Conservation (phyloP, 2,797 vertebrate species). For the Prionace glauca region DNA sequence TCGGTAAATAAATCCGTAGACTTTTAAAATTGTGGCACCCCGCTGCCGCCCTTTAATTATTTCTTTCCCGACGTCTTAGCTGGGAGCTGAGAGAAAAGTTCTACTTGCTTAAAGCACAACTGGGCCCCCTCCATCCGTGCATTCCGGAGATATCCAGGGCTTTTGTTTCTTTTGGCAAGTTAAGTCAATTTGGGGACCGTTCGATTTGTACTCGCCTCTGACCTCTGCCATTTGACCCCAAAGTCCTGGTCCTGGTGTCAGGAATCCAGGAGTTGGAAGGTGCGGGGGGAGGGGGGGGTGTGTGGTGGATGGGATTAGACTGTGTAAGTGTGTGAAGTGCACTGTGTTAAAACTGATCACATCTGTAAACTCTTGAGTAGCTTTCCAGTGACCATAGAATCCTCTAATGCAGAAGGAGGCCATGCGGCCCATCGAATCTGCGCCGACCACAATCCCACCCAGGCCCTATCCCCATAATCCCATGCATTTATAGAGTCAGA, state of each 20-base stretch:
- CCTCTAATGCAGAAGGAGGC: too few species aligned
- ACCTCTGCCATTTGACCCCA: background rate
- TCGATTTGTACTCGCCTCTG: background rate
- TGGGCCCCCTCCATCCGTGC: background rate
- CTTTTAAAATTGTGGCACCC: background rate
- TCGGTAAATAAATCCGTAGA: conserved; percentile 29
- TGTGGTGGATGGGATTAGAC: background rate
- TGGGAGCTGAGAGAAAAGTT: background rate
- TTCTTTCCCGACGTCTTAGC: background rate
- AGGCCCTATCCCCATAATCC: too few species aligned
- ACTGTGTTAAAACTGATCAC: background rate
- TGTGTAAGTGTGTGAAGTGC: background rate
- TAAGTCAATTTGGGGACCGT: background rate
- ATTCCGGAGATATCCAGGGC: conserved; percentile 1
- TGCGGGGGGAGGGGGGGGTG: background rate
- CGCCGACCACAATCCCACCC: too few species aligned
- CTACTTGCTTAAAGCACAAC: background rate
- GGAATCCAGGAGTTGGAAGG: background rate
- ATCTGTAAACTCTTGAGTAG: background rate
- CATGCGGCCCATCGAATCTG: too few species aligned
- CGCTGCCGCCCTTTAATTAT: background rate
- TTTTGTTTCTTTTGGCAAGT: background rate
- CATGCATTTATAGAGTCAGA: too few species aligned
- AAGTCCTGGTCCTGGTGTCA: background rate
- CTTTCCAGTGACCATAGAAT: background rate